These are phyloP conservation scores for Acomys russatus DNA, from an alignment of 2,797 vertebrate species.

Conservation along the genomic window DNA sequence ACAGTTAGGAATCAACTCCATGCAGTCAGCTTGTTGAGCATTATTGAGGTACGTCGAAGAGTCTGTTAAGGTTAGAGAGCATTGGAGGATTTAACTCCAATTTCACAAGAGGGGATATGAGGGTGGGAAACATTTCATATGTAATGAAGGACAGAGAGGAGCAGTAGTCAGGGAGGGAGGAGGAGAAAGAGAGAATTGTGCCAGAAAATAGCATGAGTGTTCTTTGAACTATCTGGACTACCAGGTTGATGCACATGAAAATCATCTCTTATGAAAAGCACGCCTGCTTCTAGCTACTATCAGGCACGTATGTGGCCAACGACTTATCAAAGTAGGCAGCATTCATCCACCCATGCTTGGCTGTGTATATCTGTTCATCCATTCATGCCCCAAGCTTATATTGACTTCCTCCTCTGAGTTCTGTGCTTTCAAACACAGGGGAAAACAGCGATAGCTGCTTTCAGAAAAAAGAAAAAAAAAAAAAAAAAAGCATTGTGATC, in stretches of 20 bases:
- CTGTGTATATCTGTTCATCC: background rate
- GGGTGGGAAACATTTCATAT: background rate
- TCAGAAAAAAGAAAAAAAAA: background rate
- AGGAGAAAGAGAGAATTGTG: background rate
- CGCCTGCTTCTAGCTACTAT: background rate
- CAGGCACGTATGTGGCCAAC: background rate
- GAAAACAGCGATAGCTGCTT: background rate
- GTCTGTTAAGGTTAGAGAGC: slow-evolving; percentile 3
- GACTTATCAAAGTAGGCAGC: background rate
- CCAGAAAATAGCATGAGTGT: background rate
- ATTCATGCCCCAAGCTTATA: background rate
- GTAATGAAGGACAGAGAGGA: background rate
- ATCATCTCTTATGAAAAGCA: background rate
- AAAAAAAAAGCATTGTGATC: background rate
- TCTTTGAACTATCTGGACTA: background rate
- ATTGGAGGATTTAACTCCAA: slow-evolving; percentile 6
- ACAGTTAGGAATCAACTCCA: background rate
- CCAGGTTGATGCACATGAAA: background rate
- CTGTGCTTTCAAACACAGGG: slow-evolving; percentile 26
- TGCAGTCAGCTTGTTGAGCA: slow-evolving; percentile 24
- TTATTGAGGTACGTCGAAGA: background rate
- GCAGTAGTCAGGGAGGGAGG: background rate
- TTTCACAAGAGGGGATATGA: background rate
- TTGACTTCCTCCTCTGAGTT: background rate
- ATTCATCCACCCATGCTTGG: background rate